Percentiles rank a stretch among this genome's conserved stretches.
Conservation (phyloP, 1,140 invertebrate genomes). For the Drosophila nebulosa region DNA sequence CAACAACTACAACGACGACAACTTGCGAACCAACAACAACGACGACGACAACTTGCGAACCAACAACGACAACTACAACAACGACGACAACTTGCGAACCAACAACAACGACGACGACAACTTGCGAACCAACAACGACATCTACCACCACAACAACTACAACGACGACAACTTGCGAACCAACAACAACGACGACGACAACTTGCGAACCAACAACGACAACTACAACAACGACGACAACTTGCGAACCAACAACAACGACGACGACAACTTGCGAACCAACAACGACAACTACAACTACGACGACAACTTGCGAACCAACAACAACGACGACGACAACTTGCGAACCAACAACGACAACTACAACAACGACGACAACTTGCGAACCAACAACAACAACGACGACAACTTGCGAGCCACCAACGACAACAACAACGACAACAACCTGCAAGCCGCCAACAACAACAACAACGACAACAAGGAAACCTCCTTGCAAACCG, state of each 20-base stretch:
- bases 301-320: background rate
- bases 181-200: background rate
- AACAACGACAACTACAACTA: background rate
- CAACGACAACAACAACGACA: background rate
- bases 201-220: background rate
- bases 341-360: background rate
- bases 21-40: background rate
- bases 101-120: background rate
- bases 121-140: background rate
- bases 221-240: background rate
- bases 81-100: too few relatives aligned
- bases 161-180: background rate
- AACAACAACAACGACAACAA: conserved; percentile 4
- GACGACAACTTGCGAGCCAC: background rate
- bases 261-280: background rate
- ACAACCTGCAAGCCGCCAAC: background rate
- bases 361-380: background rate
- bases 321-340: background rate
- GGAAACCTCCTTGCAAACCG: background rate
- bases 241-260: background rate
- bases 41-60: too few relatives aligned
- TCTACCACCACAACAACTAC: too few relatives aligned
- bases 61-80: too few relatives aligned
- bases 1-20: conserved; percentile 4
- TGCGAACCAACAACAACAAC: conserved; percentile 5